Percentiles rank a stretch among this genome's conserved stretches.
phyloP scores from a whole-genome alignment of 2,797 vertebrate genomes.

The Natrix natrix region DNA sequence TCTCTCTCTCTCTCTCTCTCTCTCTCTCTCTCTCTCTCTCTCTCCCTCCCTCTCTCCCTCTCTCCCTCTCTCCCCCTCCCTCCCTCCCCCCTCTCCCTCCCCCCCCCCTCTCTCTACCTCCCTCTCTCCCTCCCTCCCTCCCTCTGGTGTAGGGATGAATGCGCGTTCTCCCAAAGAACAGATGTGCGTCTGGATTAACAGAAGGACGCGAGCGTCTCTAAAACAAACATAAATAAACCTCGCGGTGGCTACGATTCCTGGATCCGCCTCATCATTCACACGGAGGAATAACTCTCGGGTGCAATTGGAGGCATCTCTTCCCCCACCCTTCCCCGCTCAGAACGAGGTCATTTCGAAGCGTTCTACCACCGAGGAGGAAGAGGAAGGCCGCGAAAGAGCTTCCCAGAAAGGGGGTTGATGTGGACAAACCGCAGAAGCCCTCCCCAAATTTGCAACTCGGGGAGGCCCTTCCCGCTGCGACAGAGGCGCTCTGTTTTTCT shows the following conservation, averaged over 20 bases:
- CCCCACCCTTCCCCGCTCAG: neutral
- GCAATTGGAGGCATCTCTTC: too few relatives aligned
- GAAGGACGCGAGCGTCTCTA: neutral
- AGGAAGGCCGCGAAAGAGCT: neutral
- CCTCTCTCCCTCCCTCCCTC: too few relatives aligned
- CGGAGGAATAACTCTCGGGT: neutral
- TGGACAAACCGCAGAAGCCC: fast-evolving
- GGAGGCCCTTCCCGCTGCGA: neutral
- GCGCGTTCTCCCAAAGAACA: neutral
- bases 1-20: too few relatives aligned
- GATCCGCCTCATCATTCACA: neutral
- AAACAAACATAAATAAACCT: constrained; percentile 10
- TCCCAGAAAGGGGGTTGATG: too few relatives aligned
- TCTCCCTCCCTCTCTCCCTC: too few relatives aligned
- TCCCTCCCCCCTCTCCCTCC: too few relatives aligned
- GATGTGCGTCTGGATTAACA: neutral
- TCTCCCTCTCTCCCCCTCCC: too few relatives aligned
- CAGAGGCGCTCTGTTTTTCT: neutral
- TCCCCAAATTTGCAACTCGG: neutral
- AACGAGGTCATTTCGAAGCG: neutral
- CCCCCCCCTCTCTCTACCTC: too few relatives aligned
- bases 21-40: too few relatives aligned
- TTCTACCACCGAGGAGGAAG: too few relatives aligned
- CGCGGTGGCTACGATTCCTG: neutral
- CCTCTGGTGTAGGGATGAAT: too few relatives aligned